These are phyloP conservation scores for Saxidomus purpurata DNA, from an alignment of 1,140 invertebrate species.

Conservation along the genomic window DNA sequence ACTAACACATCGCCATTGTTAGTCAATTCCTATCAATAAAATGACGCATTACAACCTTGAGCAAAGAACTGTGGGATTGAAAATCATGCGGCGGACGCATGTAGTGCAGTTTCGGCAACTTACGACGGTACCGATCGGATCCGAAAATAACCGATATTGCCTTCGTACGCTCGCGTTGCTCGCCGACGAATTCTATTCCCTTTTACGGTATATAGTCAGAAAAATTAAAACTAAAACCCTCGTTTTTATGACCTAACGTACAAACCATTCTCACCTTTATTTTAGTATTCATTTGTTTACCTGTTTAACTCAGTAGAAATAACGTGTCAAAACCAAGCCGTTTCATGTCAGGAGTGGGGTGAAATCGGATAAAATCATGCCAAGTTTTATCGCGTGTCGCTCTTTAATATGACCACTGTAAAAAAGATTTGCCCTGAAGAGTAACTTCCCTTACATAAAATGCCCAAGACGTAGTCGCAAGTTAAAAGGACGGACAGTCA, in stretches of 20 bases:
- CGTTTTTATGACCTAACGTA: no score
- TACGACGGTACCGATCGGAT: background rate
- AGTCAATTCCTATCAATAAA: slow-evolving; percentile 48
- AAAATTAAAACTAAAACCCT: no score
- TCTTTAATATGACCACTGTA: background rate
- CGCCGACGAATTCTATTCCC: background rate
- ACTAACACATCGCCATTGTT: slow-evolving; percentile 64
- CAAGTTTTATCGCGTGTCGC: background rate
- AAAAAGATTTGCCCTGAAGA: background rate
- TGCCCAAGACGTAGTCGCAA: no score
- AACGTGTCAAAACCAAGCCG: no score
- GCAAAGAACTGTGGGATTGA: slow-evolving; percentile 34
- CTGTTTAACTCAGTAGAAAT: no score
- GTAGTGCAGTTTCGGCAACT: background rate
- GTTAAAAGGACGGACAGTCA: no score
- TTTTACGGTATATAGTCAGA: background rate
- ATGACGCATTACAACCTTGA: slow-evolving; percentile 39
- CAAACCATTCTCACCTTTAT: no score
- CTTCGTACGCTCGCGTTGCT: background rate
- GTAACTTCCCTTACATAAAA: slow-evolving; percentile 20
- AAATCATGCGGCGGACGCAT: slow-evolving; percentile 27
- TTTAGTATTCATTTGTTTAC: no score
- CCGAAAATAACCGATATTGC: background rate
- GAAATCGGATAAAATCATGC: background rate
- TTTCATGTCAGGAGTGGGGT: no score